Percentiles rank a stretch among this genome's conserved stretches.
These are phyloP conservation scores for Enteromius treurensis DNA, from an alignment of 2,797 vertebrate genomes.

Conservation along the genomic window DNA sequence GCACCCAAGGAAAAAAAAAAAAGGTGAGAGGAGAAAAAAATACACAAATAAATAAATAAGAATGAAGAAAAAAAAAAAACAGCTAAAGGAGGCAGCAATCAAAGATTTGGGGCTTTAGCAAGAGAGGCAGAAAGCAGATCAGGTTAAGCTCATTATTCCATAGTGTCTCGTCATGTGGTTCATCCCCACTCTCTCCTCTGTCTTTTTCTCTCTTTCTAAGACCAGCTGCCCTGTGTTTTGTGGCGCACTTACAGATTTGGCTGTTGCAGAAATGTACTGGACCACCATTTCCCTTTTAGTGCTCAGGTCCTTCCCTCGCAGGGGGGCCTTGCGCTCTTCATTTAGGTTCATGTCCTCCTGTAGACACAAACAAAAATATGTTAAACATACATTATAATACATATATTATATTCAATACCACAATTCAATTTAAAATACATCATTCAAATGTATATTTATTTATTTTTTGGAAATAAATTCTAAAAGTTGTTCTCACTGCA, in stretches of 20 bases:
- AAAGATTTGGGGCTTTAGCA: constrained; percentile 70
- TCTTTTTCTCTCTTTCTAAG: constrained; percentile 36
- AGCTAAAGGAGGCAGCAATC: constrained; percentile 61
- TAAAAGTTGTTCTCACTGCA: constrained; percentile 1
- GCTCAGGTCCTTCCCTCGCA: constrained; percentile 91
- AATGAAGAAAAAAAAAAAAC: constrained; percentile 49
- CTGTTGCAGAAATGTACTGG: constrained; percentile 96
- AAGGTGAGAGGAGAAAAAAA: constrained; percentile 7
- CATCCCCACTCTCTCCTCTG: constrained; percentile 50
- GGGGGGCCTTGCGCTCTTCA: constrained; percentile 94
- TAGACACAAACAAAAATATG: constrained; percentile 28
- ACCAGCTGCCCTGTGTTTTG: neutral
- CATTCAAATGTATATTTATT: too few relatives aligned
- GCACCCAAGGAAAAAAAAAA: constrained; percentile 44
- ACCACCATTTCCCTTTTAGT: constrained; percentile 98
- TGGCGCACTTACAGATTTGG: constrained; percentile 94
- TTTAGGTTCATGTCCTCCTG: constrained; percentile 99
- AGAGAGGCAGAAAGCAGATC: constrained; percentile 56
- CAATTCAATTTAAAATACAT: neutral
- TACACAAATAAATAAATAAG: constrained; percentile 56
- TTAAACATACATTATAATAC: neutral
- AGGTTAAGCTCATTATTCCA: constrained; percentile 69
- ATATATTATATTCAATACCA: neutral
- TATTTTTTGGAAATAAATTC: neutral
- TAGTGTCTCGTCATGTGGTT: constrained; percentile 59